Base-by-base conservation (phyloP, 2,888 invertebrate species). In the Melanophora roralis region DNA sequence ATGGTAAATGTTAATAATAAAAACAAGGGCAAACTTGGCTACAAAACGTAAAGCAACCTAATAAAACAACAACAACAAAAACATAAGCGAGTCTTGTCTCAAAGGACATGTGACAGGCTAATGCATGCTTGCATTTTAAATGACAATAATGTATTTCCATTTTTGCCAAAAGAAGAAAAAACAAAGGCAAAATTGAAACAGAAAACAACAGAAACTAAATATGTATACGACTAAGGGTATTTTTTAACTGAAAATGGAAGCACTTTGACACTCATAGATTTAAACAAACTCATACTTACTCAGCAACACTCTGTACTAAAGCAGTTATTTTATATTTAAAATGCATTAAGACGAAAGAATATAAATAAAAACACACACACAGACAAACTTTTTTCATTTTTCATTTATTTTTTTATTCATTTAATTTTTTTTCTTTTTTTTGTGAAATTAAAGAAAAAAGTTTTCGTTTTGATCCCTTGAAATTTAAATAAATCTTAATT, bases 71-170 rank as follows among this genome's bases (percentile, higher is more conserved):
- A 65, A 45, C 65, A 71, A 43, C 45, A 40, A 65, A 59, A 38
- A 53, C 27, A 49, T 40, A 79, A 74, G 71, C 68, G 57, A 85
- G 82, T 60, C 60, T 68, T 69, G 65, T 87, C 87, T 86, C 87
- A 85, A 86, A 88, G 88, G 87, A 87, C 85, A 87, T 87, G 86
- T 87, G 88, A 88, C 87, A 87, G 87, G 87, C 88, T 88, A 87
- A 88, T 87, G 87, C 89, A 88, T 87, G 84, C 86, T 86, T 87
- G 88, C 87, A 88, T 87, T 88, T 86, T 85, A 85, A 85, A 87
- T 88, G 87, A 87, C 87, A 86, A 86, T 88, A 87, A 87, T 88
- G 88, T 86, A 87, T 87, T 88, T 86, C 85, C 86, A 84, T 86
- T 87, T 86, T 85, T 65, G 62, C 53, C 74, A 64, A 60, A 34